These are phyloP conservation scores for Suillia variegata DNA, from an alignment of 2,888 invertebrate genomes.

Conservation along the genomic window DNA sequence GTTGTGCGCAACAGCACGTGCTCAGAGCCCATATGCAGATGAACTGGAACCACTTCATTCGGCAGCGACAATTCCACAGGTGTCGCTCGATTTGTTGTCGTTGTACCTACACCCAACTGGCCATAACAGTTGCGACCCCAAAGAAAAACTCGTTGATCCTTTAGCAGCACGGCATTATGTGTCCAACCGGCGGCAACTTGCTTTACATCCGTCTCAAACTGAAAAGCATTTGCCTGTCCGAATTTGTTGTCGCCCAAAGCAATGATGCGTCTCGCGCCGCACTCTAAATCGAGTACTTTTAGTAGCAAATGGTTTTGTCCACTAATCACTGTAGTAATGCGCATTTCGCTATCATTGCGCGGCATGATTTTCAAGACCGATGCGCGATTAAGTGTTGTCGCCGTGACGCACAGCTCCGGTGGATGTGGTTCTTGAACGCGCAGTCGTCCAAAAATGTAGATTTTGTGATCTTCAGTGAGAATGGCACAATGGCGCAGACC, in stretches of 20 bases:
- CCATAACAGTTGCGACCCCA: constrained; percentile 86
- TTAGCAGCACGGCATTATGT: constrained; percentile 71
- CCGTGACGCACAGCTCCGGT: constrained; percentile 47
- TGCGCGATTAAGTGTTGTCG: constrained; percentile 49
- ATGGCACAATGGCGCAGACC: constrained; percentile 57
- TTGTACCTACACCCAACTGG: constrained; percentile 68
- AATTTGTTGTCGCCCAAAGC: constrained; percentile 84
- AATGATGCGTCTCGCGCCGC: constrained; percentile 62
- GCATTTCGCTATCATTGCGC: constrained; percentile 53
- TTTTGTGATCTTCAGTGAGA: constrained; percentile 50
- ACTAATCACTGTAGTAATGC: constrained; percentile 70
- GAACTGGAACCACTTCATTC: constrained; percentile 38
- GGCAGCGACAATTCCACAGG: constrained; percentile 45
- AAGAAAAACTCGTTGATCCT: constrained; percentile 68
- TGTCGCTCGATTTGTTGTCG: constrained; percentile 49
- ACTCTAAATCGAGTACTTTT: constrained; percentile 37
- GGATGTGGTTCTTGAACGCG: constrained; percentile 49
- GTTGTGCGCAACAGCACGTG: constrained; percentile 75
- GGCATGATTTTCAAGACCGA: constrained; percentile 48
- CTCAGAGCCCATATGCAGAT: constrained; percentile 73
- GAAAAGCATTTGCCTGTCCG: constrained; percentile 70
- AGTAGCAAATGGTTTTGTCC: constrained; percentile 77
- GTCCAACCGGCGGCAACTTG: constrained; percentile 76
- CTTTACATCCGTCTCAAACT: constrained; percentile 64
- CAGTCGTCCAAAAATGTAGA: constrained; percentile 56